These are phyloP conservation scores for Dynastes tityus DNA, from an alignment of 2,888 invertebrate species.

Conservation along the genomic window DNA sequence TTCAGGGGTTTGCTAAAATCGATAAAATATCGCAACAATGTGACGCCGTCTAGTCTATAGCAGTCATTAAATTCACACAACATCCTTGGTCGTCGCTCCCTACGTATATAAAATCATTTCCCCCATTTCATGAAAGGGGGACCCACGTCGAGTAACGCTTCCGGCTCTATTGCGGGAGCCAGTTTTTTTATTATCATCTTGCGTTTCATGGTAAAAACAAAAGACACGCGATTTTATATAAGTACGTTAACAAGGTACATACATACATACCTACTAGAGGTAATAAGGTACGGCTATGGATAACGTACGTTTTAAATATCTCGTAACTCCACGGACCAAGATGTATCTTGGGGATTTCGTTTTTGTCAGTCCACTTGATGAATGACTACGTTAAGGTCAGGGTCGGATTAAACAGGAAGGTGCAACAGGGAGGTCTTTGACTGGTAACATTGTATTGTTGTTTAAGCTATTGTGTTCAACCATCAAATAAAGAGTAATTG, in stretches of 20 bases:
- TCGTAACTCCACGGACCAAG: neutral
- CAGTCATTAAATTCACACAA: slow-evolving; percentile 38
- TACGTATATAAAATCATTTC: slow-evolving; percentile 9
- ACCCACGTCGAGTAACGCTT: slow-evolving; percentile 9
- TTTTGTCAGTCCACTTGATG: slow-evolving; percentile 5
- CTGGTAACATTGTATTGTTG: neutral
- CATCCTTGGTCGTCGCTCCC: slow-evolving; percentile 33
- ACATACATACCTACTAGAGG: neutral
- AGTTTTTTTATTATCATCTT: slow-evolving; percentile 5
- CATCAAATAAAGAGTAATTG: no score
- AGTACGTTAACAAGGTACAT: slow-evolving; percentile 2
- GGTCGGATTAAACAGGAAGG: slow-evolving; percentile 10
- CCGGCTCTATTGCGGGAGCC: slow-evolving; percentile 1
- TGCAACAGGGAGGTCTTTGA: slow-evolving; percentile 3
- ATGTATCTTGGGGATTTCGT: neutral
- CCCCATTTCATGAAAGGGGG: slow-evolving; percentile 7
- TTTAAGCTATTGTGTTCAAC: neutral
- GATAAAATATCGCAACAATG: slow-evolving; percentile 19
- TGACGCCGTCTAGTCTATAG: slow-evolving; percentile 41
- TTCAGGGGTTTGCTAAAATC: slow-evolving; percentile 11
- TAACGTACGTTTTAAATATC: neutral
- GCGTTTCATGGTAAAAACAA: slow-evolving; percentile 18
- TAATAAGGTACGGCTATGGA: neutral
- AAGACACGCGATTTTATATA: slow-evolving; percentile 28
- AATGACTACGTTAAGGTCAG: slow-evolving; percentile 17